phyloP scores from a whole-genome alignment of 2,113 vertebrate genomes.

The Saguinus imperator region DNA sequence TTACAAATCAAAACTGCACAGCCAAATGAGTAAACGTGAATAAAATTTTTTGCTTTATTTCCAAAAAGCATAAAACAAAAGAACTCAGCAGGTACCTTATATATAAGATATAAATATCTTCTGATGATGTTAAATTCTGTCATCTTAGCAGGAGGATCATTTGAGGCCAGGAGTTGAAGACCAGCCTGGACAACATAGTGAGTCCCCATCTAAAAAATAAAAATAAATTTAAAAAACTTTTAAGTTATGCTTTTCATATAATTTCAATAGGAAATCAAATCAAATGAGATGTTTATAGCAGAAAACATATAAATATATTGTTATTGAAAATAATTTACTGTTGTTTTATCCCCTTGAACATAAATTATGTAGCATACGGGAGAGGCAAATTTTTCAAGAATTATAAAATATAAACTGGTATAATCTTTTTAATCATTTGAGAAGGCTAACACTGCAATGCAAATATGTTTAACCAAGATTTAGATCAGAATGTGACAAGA shows the following conservation, averaged over 20 bases:
- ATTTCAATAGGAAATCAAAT: slow-evolving; percentile 2
- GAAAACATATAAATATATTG: neutral
- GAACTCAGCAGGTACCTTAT: neutral
- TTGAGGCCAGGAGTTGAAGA: too few relatives aligned
- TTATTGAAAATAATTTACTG: neutral
- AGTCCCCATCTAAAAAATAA: too few relatives aligned
- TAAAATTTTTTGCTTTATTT: slow-evolving; percentile 45
- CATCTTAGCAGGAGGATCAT: neutral
- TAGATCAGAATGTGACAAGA: neutral
- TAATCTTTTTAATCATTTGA: neutral
- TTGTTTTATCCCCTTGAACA: neutral
- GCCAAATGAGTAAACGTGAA: slow-evolving; percentile 47
- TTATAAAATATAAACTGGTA: neutral
- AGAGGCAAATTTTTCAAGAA: slow-evolving; percentile 48
- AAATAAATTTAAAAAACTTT: neutral
- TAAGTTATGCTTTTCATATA: neutral
- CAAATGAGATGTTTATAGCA: slow-evolving; percentile 3
- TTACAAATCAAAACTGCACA: neutral
- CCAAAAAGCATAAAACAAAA: slow-evolving; percentile 3
- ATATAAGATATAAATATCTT: slow-evolving; percentile 11
- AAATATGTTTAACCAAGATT: slow-evolving; percentile 34
- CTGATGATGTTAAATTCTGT: neutral
- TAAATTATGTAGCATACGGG: neutral
- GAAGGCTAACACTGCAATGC: neutral
- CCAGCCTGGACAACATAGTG: too few relatives aligned